A percentile compares a stretch with the other conserved stretches of the same genome.
Evolutionary conservation across 1,140 invertebrate species (phyloP).

Genomic region (Ooceraea biroi): DNA sequence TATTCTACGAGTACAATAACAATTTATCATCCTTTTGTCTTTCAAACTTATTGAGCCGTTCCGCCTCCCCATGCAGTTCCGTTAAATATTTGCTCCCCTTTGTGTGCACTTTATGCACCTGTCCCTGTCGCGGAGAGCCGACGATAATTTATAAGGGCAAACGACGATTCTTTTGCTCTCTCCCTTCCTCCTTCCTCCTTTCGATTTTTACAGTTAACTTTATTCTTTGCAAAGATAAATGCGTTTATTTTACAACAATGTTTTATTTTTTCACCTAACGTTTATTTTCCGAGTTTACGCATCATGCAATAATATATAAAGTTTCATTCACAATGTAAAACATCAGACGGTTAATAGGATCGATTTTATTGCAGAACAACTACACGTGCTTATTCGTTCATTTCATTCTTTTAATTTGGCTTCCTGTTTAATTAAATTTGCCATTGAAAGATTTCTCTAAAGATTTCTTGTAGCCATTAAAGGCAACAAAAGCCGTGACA

Average conservation of each 20-base stretch:
- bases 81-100: conserved; percentile 60
- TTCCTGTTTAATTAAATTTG: too few species aligned
- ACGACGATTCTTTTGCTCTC: conserved; percentile 26
- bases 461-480: too few species aligned
- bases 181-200: too few species aligned
- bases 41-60: conserved; percentile 57
- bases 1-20: conserved; percentile 55
- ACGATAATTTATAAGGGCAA: conserved; percentile 41
- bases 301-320: too few species aligned
- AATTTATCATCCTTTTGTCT: conserved; percentile 73
- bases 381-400: too few species aligned
- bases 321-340: too few species aligned
- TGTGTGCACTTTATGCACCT: conserved; percentile 60
- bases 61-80: conserved; percentile 52
- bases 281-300: not conserved
- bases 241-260: not conserved
- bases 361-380: too few species aligned
- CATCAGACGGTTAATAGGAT: too few species aligned
- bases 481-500: too few species aligned
- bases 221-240: conserved; percentile 31
- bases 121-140: conserved; percentile 20
- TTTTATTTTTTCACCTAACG: conserved; percentile 24
- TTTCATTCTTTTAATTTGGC: too few species aligned
- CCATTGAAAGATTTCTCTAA: too few species aligned
- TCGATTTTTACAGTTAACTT: conserved; percentile 42